A percentile compares a stretch with the other conserved stretches of the same genome.
These are phyloP conservation scores for Synaphobranchus kaupii DNA, from an alignment of 2,797 vertebrate genomes.

Conservation along the genomic window DNA sequence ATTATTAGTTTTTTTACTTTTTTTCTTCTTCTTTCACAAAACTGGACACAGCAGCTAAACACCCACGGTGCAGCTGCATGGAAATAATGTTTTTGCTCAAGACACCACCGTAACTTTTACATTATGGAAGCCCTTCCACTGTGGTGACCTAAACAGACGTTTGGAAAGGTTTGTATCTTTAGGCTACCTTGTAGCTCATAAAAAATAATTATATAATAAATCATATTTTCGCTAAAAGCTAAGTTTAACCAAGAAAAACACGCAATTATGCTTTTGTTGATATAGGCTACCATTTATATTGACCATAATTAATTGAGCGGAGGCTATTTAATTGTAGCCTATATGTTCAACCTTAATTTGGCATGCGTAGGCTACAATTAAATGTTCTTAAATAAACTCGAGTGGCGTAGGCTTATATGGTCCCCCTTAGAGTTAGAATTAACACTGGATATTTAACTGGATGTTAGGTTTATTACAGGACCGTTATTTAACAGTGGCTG, in stretches of 20 bases:
- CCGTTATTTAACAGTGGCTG: too few species aligned
- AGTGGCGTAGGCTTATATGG: too few species aligned
- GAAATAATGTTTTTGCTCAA: neutral
- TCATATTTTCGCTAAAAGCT: neutral
- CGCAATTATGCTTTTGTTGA: too few species aligned
- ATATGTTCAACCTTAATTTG: too few species aligned
- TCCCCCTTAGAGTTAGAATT: too few species aligned
- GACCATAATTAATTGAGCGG: too few species aligned
- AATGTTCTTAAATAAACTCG: too few species aligned
- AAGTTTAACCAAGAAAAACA: neutral
- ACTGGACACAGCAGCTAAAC: neutral
- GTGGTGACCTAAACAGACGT: neutral
- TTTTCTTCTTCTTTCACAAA: neutral
- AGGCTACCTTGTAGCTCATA: neutral
- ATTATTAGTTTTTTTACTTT: neutral
- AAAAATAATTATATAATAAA: neutral
- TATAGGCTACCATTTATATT: too few species aligned
- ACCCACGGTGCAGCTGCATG: neutral
- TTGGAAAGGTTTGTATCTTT: neutral
- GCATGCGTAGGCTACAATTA: too few species aligned
- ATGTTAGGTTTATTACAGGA: too few species aligned
- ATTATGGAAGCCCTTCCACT: neutral
- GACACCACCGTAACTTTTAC: neutral
- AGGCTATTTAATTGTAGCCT: neutral
- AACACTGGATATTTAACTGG: too few species aligned